Percentiles rank a stretch among this genome's conserved stretches.
Conservation (phyloP, 1,140 invertebrate species). For the Melanaphis sacchari region DNA sequence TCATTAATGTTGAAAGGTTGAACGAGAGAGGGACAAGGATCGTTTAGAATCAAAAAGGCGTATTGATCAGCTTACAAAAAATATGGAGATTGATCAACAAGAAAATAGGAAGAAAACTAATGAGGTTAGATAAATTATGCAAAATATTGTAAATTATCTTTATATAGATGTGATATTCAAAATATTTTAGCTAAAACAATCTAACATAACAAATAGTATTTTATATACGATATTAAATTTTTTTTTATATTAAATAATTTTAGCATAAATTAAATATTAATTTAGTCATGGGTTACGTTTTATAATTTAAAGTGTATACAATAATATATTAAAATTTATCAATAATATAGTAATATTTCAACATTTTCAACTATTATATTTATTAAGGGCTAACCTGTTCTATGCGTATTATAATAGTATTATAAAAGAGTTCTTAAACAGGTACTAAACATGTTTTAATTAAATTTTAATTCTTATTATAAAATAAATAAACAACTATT, state of each 20-base stretch:
- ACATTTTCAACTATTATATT: background rate
- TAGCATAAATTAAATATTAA: background rate
- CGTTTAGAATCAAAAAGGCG: slow-evolving; percentile 84
- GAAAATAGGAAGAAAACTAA: slow-evolving; percentile 84
- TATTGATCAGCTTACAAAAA: slow-evolving; percentile 82
- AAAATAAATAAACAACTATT: background rate
- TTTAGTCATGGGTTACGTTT: background rate
- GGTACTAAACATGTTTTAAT: background rate
- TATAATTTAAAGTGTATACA: background rate
- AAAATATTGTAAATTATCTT: no score
- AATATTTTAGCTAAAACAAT: no score
- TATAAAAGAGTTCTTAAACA: no score
- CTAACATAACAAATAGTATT: no score
- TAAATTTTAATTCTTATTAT: background rate
- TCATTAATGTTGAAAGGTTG: slow-evolving; percentile 70
- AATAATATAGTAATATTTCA: background rate
- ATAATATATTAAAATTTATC: background rate
- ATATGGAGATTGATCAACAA: slow-evolving; percentile 86
- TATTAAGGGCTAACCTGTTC: background rate
- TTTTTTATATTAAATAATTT: no score
- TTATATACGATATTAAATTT: no score
- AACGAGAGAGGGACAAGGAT: slow-evolving; percentile 88
- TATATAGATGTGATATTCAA: no score
- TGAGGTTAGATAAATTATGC: slow-evolving; percentile 64
- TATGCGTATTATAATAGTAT: background rate